These are phyloP conservation scores for Erythrocercus mccallii DNA, from an alignment of 2,113 vertebrate species.

Conservation along the genomic window DNA sequence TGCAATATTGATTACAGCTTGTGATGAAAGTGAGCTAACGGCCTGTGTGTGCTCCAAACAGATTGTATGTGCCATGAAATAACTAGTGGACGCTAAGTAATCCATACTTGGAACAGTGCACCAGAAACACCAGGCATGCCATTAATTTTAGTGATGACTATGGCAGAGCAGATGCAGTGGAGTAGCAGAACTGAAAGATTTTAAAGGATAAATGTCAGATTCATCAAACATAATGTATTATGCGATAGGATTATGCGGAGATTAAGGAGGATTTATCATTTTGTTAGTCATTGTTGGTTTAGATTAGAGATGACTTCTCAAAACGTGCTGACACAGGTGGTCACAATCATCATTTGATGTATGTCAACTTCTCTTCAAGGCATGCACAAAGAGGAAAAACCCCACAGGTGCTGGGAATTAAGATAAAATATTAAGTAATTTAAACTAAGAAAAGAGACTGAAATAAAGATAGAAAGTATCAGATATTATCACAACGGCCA, in stretches of 20 bases:
- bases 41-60: neutral
- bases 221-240: neutral
- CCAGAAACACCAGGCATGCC: neutral
- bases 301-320: neutral
- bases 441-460: neutral
- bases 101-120: neutral
- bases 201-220: constrained; percentile 28
- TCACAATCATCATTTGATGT: neutral
- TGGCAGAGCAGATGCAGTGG: neutral
- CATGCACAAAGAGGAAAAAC: neutral
- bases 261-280: constrained; percentile 30
- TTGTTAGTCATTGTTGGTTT: constrained; percentile 10
- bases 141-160: neutral
- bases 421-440: neutral
- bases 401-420: neutral
- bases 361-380: neutral
- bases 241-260: neutral
- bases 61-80: neutral
- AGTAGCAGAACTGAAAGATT: neutral
- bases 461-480: neutral
- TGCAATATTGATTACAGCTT: neutral
- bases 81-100: neutral
- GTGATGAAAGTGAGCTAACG: neutral
- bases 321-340: neutral
- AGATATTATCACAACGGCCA: neutral